Base-by-base conservation (phyloP, 2,113 vertebrate species). In the Apaloderma vittatum region DNA sequence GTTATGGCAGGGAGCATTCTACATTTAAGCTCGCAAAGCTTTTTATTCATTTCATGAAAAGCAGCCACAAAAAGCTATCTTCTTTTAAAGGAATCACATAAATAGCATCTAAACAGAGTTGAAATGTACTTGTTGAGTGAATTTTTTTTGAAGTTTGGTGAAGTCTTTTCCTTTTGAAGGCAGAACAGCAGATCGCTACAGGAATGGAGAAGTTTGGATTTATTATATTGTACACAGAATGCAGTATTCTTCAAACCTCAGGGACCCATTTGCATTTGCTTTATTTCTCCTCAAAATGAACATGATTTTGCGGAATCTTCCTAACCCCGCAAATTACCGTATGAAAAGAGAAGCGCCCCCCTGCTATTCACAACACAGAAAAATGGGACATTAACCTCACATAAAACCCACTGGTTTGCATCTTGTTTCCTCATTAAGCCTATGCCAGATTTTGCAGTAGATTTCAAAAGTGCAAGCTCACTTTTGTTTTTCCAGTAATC, bases 351-450 rank as follows among this genome's bases (percentile, higher is more conserved):
- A 75, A 32, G 5, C 34, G 12, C 14, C 27, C 6, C 22, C 6
- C 48, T 0, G 3, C 76, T 82, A 72, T 94, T 92, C 93, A 90
- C 72, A 87, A 68, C 45, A 63, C 24, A 62, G 73, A 78, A 92
- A 95, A 96, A 91, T 43, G 40, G 92, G 86, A 94, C 92, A 51
- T 94, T 93, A 96, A 96, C 91, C 91, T 94, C 80, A 85, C n/a
- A 87, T 92, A 93, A 95, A 96, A 94, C 88, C 73, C 80, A 54
- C 17, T 95, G 80, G 79, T 65, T 92, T 78, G 48, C 20, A 76
- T 87, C 73, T 81, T 92, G 62, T 49, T 96, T 93, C 83, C 83
- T 89, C 66, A 81, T 94, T 94, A 91, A 62, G 80, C 34, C 65
- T 72, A 68, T 72, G 46, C 80, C 57, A 57, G 30, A n/a, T 92